Evolutionary conservation across 1,140 invertebrate genomes (phyloP).

Genomic region (Galleria mellonella): DNA sequence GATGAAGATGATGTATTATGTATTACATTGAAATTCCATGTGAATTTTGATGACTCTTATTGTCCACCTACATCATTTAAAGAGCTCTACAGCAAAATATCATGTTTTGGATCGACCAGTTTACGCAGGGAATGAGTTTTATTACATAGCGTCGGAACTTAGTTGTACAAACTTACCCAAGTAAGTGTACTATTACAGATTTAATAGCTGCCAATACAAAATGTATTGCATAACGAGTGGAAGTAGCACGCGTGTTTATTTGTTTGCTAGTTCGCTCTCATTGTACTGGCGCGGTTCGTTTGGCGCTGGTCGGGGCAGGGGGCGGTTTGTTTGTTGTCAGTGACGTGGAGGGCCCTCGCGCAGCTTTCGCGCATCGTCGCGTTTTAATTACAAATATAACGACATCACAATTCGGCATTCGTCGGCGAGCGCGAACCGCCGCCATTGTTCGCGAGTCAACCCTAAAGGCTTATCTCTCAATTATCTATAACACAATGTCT

Average conservation of each 20-base stretch:
- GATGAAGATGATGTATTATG: no score
- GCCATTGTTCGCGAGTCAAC: background rate
- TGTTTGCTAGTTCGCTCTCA: background rate
- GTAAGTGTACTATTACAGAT: no score
- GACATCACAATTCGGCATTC: background rate
- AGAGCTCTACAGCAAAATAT: no score
- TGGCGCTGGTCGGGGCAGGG: no score
- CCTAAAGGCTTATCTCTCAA: background rate
- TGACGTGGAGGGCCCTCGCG: slow-evolving; percentile 2
- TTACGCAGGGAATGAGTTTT: no score
- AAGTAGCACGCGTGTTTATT: background rate
- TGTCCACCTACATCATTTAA: no score
- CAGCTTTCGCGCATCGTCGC: slow-evolving; percentile 1
- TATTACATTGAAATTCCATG: no score
- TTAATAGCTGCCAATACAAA: background rate
- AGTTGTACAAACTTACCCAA: no score
- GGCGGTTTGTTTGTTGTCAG: background rate
- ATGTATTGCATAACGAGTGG: background rate
- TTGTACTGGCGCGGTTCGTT: background rate
- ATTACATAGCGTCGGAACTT: no score
- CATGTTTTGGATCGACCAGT: no score
- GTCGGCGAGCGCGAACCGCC: background rate
- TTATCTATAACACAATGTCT: slow-evolving; percentile 3
- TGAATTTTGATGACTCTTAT: no score
- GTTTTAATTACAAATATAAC: slow-evolving; percentile 6